Evolutionary conservation across 2,113 vertebrate genomes (phyloP), one percentile per base, ranked within the genome.

Genomic region (Chitala chitala): DNA sequence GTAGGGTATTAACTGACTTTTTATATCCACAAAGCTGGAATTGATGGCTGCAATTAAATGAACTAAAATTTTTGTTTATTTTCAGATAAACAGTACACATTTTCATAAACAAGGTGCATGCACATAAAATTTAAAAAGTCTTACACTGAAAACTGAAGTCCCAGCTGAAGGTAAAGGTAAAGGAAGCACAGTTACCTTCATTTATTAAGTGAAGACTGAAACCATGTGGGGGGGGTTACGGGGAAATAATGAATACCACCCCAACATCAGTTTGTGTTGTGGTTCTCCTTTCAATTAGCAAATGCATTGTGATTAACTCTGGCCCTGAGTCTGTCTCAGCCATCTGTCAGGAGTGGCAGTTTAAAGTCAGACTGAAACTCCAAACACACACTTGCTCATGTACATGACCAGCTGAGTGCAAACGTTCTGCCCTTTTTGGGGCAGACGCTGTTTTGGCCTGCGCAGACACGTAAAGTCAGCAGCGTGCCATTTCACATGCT

Each of bases 311-410:
- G 71, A 77, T 58, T 48, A 38, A 73, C 46, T 69, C 33, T 53
- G 54, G 65, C 64, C 15, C 12, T 22, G 26, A 42, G 17, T 10
- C 69, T 54, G 44, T 40, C 26, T 53, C 71, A 4, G 65, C 31
- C 76, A 73, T 69, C 71, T 58, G 65, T 77, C 51, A 5, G 24
- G 42, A 54, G 33, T 24, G 9, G 1, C 46, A 51, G 40, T 7
- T 59, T 71, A 66, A 64, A 48, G 77, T 71, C 72, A 46, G 22
- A 71, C 70, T 70, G 64, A 44, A 50, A 72, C 15, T 31, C 38
- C 15, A 29, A 72, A 51, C 7, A 20, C 48, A 54, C 33, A 65
- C 15, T 13, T 42, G 61, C 20, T 36, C 20, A 36, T 42, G n/a
- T 13, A 7, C 38, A 13, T 17, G 22, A 6, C 2, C 61, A 40